Evolutionary conservation across 2,888 invertebrate genomes (phyloP).

Genomic region (Tetragonisca angustula): DNA sequence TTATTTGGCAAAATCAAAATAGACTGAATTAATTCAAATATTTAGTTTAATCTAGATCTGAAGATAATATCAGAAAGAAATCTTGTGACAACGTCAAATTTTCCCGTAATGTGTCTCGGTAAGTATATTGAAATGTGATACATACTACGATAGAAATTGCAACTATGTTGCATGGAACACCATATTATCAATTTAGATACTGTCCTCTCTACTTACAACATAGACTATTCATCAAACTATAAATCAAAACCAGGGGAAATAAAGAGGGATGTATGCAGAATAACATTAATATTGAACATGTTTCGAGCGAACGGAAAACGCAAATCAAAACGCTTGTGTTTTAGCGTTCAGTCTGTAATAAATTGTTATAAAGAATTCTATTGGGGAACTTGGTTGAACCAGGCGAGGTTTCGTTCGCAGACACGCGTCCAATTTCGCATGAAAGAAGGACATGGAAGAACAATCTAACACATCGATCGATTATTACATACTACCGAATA

Average conservation of each 20-base stretch:
- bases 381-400: background rate
- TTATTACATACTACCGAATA: constrained; percentile 62
- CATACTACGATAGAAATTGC: background rate
- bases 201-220: background rate
- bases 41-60: too few species aligned
- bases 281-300: constrained; percentile 22
- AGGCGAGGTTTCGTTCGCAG: background rate
- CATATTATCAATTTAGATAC: background rate
- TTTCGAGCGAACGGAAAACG: background rate
- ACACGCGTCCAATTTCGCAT: background rate
- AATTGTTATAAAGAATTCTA: too few species aligned
- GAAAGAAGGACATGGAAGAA: constrained; percentile 22
- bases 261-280: background rate
- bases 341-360: background rate
- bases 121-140: background rate
- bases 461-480: constrained; percentile 46
- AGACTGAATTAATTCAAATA: background rate
- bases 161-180: background rate
- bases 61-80: background rate
- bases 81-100: background rate
- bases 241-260: background rate
- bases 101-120: background rate
- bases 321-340: constrained; percentile 5
- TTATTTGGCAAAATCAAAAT: background rate
- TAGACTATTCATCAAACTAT: constrained; percentile 20